phyloP scores from a whole-genome alignment of 2,113 vertebrate genomes.

The Nycticorax nycticorax region DNA sequence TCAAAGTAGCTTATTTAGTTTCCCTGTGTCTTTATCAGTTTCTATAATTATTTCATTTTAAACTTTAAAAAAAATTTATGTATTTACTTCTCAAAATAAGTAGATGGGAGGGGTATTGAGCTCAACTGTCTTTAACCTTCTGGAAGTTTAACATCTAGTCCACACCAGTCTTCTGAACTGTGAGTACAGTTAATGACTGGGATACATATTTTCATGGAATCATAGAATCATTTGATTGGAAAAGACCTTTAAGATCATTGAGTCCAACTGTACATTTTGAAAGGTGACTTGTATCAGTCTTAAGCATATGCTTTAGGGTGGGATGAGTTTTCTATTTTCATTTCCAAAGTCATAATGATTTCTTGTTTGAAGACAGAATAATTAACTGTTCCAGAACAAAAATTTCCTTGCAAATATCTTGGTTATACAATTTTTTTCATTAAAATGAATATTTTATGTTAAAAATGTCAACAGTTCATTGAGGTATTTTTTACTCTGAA shows the following conservation, averaged over 20 bases:
- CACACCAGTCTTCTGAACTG: neutral
- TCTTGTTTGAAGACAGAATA: neutral
- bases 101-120: accelerated
- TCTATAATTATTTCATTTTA: neutral
- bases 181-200: neutral
- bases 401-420: neutral
- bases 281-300: neutral
- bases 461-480: neutral
- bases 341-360: neutral
- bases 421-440: neutral
- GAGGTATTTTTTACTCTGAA: neutral
- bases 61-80: neutral
- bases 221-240: too few species aligned
- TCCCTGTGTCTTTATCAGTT: neutral
- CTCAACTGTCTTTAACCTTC: neutral
- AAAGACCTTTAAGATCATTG: too few species aligned
- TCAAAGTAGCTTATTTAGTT: neutral
- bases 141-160: neutral
- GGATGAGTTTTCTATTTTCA: neutral
- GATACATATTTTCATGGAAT: neutral
- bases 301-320: neutral
- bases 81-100: neutral
- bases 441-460: neutral
- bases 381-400: neutral
- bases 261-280: neutral